A percentile compares a stretch with the other conserved stretches of the same genome.
These are phyloP conservation scores for Eublepharis macularius DNA, from an alignment of 2,113 vertebrate genomes.

Conservation along the genomic window DNA sequence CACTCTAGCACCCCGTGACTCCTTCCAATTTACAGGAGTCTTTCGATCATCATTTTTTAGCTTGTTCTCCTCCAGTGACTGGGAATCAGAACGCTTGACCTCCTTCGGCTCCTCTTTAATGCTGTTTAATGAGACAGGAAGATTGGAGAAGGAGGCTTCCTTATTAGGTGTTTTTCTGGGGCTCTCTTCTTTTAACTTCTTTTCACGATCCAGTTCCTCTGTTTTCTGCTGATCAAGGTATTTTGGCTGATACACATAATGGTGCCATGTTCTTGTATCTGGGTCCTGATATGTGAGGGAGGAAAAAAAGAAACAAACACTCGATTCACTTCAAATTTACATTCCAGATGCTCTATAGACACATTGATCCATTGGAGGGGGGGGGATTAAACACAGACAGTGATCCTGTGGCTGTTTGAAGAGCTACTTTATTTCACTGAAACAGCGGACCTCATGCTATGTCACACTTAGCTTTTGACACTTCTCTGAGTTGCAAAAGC, in stretches of 20 bases:
- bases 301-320: neutral
- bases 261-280: slow-evolving; percentile 91
- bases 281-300: slow-evolving; percentile 79
- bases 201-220: slow-evolving; percentile 85
- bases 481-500: neutral
- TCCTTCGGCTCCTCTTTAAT: slow-evolving; percentile 88
- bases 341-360: neutral
- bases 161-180: slow-evolving; percentile 89
- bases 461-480: neutral
- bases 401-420: too few species aligned
- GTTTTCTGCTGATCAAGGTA: slow-evolving; percentile 89
- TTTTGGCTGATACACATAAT: slow-evolving; percentile 91
- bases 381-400: neutral
- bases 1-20: slow-evolving; percentile 85
- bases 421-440: neutral
- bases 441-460: neutral
- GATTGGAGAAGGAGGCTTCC: slow-evolving; percentile 77
- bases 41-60: slow-evolving; percentile 84
- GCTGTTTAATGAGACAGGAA: slow-evolving; percentile 79
- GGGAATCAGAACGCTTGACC: slow-evolving; percentile 82
- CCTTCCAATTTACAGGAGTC: slow-evolving; percentile 86
- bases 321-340: slow-evolving; percentile 38
- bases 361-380: neutral
- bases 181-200: slow-evolving; percentile 87
- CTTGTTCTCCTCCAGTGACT: slow-evolving; percentile 82